Evolutionary conservation across 1,140 invertebrate species (phyloP).

Genomic region (Sycobia sp.): DNA sequence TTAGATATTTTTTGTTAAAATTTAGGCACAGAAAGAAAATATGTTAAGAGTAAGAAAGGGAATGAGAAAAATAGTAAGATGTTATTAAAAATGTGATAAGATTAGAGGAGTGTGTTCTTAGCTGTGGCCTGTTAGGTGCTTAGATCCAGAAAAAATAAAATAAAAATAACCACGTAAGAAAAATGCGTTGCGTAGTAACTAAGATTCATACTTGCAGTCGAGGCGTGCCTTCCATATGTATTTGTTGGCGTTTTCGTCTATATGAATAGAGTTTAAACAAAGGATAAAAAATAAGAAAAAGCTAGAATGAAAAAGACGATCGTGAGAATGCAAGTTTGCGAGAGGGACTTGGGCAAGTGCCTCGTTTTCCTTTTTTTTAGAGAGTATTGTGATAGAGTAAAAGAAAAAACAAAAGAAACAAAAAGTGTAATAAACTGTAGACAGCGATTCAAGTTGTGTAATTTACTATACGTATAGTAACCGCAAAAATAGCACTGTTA

Average conservation of each 20-base stretch:
- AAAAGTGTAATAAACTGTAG: too few species aligned
- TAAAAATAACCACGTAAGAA: constrained; percentile 43
- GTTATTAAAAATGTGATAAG: constrained; percentile 57
- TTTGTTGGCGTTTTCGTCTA: constrained; percentile 61
- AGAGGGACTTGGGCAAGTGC: constrained; percentile 51
- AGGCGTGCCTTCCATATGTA: constrained; percentile 63
- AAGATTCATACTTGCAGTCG: constrained; percentile 50
- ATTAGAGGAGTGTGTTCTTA: constrained; percentile 59
- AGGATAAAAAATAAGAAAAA: constrained; percentile 30
- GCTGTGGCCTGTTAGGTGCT: constrained; percentile 61
- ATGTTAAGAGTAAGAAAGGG: neutral
- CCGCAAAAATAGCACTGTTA: too few species aligned
- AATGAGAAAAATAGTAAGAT: constrained; percentile 35
- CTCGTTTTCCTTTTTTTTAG: constrained; percentile 44
- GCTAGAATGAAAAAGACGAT: constrained; percentile 27
- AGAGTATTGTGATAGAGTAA: constrained; percentile 38
- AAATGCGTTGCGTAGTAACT: constrained; percentile 46
- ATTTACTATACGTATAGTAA: too few species aligned
- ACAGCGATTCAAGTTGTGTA: too few species aligned
- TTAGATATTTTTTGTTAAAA: constrained; percentile 22
- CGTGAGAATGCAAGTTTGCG: constrained; percentile 32
- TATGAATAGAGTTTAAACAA: constrained; percentile 37
- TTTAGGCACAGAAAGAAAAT: constrained; percentile 20
- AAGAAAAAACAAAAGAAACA: too few species aligned
- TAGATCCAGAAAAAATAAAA: constrained; percentile 48